Base-by-base conservation (phyloP, 2,113 vertebrate species). In the Cyprinus carpio region DNA sequence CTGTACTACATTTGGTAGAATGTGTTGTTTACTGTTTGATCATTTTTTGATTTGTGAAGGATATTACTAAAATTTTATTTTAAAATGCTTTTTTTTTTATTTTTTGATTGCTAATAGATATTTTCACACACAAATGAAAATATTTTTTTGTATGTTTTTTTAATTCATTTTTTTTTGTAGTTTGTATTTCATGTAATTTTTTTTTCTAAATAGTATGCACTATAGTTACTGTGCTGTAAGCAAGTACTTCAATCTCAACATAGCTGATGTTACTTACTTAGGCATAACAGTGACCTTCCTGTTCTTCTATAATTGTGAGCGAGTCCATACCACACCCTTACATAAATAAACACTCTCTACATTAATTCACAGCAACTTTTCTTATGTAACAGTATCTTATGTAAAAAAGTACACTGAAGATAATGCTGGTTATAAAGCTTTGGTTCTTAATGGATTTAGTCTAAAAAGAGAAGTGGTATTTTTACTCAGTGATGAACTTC, bases 271-370 rank as follows among this genome's bases (percentile, higher is more conserved):
- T 56, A 23, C 12, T n/a, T 23, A 31, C n/a, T n/a, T 4, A 3
- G 25, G 27, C 51, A 72, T 54, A 40, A 77, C 49, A 37, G 64
- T 75, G 75, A 74, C 62, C 79, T 79, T 71, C 75, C 84, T 81
- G 58, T 81, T 62, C 23, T 60, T 71, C 81, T 75, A 8, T 81
- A 54, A 88, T 81, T 54, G 80, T 74, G 76, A 43, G 23, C 2
- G 72, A 49, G 46, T 16, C 29, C 16, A 25, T 6, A 37, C 64
- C 64, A 29, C 80, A 84, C 65, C 75, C 46, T 13, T 34, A 60
- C 51, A 78, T n/a, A 18, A 54, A 54, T 76, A 54, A 54, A 31
- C 75, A 76, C 16, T 25, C 37, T 72, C 71, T 74, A 25, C 71
- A 46, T 74, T 74, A 4, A 29, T 54, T 76, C 74, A 76, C 46